Base-by-base conservation (phyloP, 2,888 invertebrate species). In the Molanna angustata region DNA sequence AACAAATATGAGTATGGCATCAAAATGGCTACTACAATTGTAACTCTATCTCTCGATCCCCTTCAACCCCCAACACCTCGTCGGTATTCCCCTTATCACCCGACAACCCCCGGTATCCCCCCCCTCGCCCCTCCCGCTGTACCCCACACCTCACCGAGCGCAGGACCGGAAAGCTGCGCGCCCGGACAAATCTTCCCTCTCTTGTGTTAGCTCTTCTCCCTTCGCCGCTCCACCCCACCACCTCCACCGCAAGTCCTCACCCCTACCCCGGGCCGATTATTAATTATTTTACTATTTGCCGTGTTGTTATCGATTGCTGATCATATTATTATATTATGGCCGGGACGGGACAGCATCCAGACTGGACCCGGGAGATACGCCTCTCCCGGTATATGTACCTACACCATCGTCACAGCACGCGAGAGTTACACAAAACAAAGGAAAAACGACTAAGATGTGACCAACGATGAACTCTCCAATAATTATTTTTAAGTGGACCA, bases 101-200 rank as follows among this genome's bases (percentile, higher is more conserved):
- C 65, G 64, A 62, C 62, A 61, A 64, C 66, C 60, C 61, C 60
- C 61, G 62, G 63, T 62, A 62, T 48, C 52, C 63, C 64, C 66
- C 64, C 68, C 68, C 69, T 68, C 19, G 14, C 70, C 70, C 70
- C 71, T 71, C 71, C 61, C 65, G n/a, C n/a, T n/a, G n/a, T n/a
- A n/a, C n/a, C n/a, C n/a, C n/a, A n/a, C n/a, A n/a, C n/a, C n/a
- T n/a, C 40, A n/a, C 16, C 32, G 13, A 16, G 43, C 37, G 14
- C 33, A 21, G 50, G 44, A 22, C 43, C 43, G 27, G 31, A 43
- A 50, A 22, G 44, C 44, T 42, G 45, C 45, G 70, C 68, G 68
- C 69, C 77, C 76, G 67, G 60, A 67, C 63, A 62, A 60, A 65
- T 66, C 67, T 67, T 61, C 62, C 61, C 56, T 58, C 62, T 14